Evolutionary conservation across 2,888 invertebrate species (phyloP).

Genomic region (Galerucella nymphaeae): DNA sequence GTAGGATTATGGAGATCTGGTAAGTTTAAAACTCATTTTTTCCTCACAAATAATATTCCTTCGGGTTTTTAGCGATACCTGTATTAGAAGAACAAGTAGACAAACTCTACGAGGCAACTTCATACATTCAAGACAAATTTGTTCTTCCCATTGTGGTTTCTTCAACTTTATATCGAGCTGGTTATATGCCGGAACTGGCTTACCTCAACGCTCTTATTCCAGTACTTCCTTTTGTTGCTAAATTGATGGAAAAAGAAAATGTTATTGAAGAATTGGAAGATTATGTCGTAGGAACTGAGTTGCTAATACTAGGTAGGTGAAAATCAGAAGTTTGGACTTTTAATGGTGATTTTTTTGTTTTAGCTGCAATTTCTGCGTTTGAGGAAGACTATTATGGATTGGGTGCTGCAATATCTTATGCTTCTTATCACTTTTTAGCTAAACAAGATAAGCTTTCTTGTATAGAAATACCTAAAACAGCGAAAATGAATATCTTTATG

Average conservation of each 20-base stretch:
- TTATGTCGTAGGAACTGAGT: background rate
- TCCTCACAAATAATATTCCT: background rate
- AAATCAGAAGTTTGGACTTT: no score
- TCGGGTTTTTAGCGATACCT: background rate
- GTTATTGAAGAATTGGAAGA: background rate
- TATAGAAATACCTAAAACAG: background rate
- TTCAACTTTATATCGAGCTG: background rate
- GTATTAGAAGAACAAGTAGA: background rate
- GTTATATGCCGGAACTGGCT: background rate
- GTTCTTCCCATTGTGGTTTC: background rate
- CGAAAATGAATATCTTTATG: background rate
- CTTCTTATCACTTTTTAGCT: background rate
- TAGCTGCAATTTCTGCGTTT: background rate
- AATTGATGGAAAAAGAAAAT: background rate
- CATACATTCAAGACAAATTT: background rate
- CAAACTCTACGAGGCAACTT: background rate
- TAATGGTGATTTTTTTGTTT: no score
- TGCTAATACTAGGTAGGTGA: background rate
- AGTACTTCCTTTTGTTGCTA: background rate
- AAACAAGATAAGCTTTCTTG: background rate
- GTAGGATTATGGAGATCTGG: background rate
- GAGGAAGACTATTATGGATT: conserved; percentile 2
- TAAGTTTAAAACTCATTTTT: background rate
- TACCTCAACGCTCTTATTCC: background rate
- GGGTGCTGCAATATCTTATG: background rate